Percentiles rank a stretch among this genome's conserved stretches.
phyloP scores from a whole-genome alignment of 2,888 invertebrate genomes.

The Neria commutata region DNA sequence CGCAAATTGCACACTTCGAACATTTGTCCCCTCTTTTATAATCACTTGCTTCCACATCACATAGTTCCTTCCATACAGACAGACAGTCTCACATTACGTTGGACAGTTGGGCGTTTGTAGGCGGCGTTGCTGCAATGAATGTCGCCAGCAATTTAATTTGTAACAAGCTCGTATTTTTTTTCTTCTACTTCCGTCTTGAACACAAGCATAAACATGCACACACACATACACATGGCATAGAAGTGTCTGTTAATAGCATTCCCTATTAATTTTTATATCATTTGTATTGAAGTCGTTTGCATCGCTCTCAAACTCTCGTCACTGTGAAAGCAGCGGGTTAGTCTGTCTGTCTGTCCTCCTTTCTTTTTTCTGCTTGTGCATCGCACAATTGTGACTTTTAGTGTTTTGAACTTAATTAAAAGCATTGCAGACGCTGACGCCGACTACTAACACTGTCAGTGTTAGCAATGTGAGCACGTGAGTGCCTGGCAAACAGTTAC shows the following conservation, averaged over 20 bases:
- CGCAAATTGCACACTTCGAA: neutral
- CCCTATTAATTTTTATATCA: constrained; percentile 29
- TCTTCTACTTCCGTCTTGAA: neutral
- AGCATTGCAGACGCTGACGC: constrained; percentile 44
- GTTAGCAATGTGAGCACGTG: no score
- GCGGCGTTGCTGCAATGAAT: neutral
- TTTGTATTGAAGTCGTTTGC: constrained; percentile 11
- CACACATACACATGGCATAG: neutral
- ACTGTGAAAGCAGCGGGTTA: neutral
- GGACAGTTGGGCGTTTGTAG: no score
- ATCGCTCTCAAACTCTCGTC: neutral
- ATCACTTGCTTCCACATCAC: no score
- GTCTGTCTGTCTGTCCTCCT: neutral
- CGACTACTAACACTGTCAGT: no score
- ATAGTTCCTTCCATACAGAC: no score
- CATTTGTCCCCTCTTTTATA: no score
- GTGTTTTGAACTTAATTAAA: constrained; percentile 56
- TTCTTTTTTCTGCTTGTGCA: neutral
- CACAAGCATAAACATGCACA: neutral
- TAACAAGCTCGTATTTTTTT: neutral
- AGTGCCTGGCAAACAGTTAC: no score
- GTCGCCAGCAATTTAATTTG: constrained; percentile 12
- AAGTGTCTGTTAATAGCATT: constrained; percentile 18
- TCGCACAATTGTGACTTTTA: constrained; percentile 42
- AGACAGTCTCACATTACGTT: no score